Percentiles rank a stretch among this genome's conserved stretches.
phyloP scores from a whole-genome alignment of 2,113 vertebrate genomes.

The Crypturellus undulatus region DNA sequence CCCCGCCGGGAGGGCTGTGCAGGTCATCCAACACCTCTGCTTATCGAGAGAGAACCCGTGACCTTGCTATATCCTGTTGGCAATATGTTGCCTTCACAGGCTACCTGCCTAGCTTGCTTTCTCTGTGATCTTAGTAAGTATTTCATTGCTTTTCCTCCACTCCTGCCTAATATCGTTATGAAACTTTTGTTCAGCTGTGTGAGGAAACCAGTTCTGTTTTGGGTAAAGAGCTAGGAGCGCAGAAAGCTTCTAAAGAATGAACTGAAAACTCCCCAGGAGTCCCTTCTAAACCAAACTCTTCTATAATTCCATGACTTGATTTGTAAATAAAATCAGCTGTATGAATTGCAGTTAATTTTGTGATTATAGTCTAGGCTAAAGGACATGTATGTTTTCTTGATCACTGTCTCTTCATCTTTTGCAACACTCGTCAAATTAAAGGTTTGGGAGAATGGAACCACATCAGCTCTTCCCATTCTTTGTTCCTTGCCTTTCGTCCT shows the following conservation, averaged over 20 bases:
- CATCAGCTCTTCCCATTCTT: neutral
- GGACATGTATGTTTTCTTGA: neutral
- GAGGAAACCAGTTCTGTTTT: conserved; percentile 30
- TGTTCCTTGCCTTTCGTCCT: neutral
- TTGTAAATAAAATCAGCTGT: conserved; percentile 23
- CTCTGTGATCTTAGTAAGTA: neutral
- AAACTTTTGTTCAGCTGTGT: conserved; percentile 18
- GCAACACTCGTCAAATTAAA: neutral
- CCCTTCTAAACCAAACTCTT: neutral
- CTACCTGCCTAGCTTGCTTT: conserved; percentile 2
- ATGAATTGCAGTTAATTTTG: neutral
- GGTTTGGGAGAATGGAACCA: neutral
- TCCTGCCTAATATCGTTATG: neutral
- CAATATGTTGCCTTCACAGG: neutral
- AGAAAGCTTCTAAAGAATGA: conserved; percentile 27
- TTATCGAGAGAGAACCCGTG: neutral
- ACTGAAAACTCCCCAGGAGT: neutral
- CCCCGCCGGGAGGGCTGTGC: neutral
- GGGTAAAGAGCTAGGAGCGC: neutral
- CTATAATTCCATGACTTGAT: neutral
- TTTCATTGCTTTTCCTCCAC: neutral
- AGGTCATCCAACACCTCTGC: neutral
- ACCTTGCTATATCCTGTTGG: neutral
- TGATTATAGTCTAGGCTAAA: neutral
- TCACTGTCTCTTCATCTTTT: neutral